Evolutionary conservation across 2,113 vertebrate species (phyloP).

Genomic region (Datnioides undecimradiatus): DNA sequence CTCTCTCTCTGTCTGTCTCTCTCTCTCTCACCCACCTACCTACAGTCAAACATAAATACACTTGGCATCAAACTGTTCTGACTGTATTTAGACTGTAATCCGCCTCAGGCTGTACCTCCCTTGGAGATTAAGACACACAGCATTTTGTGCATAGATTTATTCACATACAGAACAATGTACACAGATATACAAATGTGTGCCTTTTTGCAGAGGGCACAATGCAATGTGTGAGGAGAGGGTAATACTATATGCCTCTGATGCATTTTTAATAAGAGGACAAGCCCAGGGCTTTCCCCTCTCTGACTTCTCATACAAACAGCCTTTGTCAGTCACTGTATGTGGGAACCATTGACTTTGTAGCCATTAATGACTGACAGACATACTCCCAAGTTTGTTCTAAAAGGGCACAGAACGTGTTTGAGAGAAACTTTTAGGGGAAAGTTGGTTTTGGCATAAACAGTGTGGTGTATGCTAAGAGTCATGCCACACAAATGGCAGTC

Average conservation of each 20-base stretch:
- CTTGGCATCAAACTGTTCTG: not conserved
- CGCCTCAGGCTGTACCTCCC: not conserved
- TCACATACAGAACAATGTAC: not conserved
- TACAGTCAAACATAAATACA: constrained; percentile 1
- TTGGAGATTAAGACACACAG: not conserved
- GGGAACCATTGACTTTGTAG: constrained; percentile 12
- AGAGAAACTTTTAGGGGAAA: not conserved
- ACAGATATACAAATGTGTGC: not conserved
- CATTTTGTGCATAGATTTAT: constrained; percentile 10
- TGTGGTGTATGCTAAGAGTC: constrained; percentile 12
- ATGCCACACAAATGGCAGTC: constrained; percentile 71
- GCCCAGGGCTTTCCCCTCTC: constrained; percentile 49
- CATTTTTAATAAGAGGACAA: constrained; percentile 77
- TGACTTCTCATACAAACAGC: constrained; percentile 42
- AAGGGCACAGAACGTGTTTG: constrained; percentile 7
- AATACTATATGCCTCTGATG: constrained; percentile 76
- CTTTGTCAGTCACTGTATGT: constrained; percentile 20
- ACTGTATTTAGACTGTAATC: constrained; percentile 31
- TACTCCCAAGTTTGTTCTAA: constrained; percentile 16
- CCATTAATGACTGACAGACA: constrained; percentile 24
- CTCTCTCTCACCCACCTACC: not conserved
- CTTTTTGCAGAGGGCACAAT: constrained; percentile 25
- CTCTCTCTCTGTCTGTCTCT: not conserved
- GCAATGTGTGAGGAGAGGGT: constrained; percentile 50
- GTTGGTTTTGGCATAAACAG: constrained; percentile 19